These are phyloP conservation scores for Maniola hyperantus DNA, from an alignment of 2,888 invertebrate genomes.

Conservation along the genomic window DNA sequence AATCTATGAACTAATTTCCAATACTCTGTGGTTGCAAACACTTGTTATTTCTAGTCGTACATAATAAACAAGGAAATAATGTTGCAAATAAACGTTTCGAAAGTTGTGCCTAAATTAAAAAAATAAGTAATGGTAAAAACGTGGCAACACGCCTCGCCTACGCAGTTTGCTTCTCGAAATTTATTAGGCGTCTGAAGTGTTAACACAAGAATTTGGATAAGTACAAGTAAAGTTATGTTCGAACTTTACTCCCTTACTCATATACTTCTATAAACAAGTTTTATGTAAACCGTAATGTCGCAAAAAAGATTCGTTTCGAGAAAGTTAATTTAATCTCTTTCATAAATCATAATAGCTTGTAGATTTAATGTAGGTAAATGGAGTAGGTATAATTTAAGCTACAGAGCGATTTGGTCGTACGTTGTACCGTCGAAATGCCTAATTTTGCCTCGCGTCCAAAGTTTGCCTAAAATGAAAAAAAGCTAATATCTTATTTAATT, in stretches of 20 bases:
- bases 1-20: background rate
- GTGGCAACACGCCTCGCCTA: slow-evolving; percentile 31
- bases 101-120: slow-evolving; percentile 24
- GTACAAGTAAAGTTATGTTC: slow-evolving; percentile 27
- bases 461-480: no score
- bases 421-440: no score
- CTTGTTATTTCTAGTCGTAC: background rate
- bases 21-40: background rate
- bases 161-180: slow-evolving; percentile 35
- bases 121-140: slow-evolving; percentile 32
- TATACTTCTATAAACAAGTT: background rate
- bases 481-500: no score
- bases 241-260: background rate
- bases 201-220: slow-evolving; percentile 32
- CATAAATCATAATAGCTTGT: no score
- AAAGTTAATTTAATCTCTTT: background rate
- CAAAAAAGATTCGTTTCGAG: background rate
- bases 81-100: slow-evolving; percentile 12
- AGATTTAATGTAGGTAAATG: no score
- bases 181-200: slow-evolving; percentile 36
- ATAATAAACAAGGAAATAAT: slow-evolving; percentile 17
- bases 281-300: slow-evolving; percentile 10
- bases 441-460: no score
- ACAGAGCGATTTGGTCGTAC: no score
- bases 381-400: no score